Evolutionary conservation across 2,888 invertebrate species (phyloP), one percentile per base, ranked within the genome.

Genomic region (Cryptocephalus moraei): DNA sequence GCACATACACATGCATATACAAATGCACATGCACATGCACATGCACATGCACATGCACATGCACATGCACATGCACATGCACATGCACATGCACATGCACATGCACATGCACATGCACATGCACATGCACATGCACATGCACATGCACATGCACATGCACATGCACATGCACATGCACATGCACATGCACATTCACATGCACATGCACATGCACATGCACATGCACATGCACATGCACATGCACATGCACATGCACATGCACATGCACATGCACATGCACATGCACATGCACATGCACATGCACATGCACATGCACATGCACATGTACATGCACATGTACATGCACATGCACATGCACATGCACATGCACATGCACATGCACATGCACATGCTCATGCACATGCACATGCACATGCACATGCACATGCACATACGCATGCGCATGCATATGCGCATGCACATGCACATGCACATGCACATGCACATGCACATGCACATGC

Each of bases 201-300:
- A n/a, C 33, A 33, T 43, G 31, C 13, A 36, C 36, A 13, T 43
- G 33, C 36, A 12, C 14, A 14, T 43, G 43, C 36, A 36, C 36
- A 22, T 43, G 43, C 36, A 36, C 36, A 36, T 43, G 33, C 36
- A 36, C 36, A 36, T 43, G 43, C 22, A 22, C 22, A 33, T 42
- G 42, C 33, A 33, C 33, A 33, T 32, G 32, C 33, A 33, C 33
- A 33, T 42, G 42, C 33, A 33, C 33, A 33, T 42, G 42, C 33
- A 13, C 33, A 33, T 32, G 42, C 8, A 13, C 13, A 13, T 38
- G 39, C n/a, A n/a, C n/a, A n/a, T n/a, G n/a, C n/a, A n/a, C n/a
- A n/a, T n/a, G n/a, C n/a, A n/a, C n/a, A n/a, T n/a, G n/a, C n/a
- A n/a, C n/a, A n/a, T n/a, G n/a, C n/a, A n/a, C n/a, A n/a, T n/a